These are phyloP conservation scores for Orientallactaga bullata DNA, from an alignment of 2,113 vertebrate species.

Conservation along the genomic window DNA sequence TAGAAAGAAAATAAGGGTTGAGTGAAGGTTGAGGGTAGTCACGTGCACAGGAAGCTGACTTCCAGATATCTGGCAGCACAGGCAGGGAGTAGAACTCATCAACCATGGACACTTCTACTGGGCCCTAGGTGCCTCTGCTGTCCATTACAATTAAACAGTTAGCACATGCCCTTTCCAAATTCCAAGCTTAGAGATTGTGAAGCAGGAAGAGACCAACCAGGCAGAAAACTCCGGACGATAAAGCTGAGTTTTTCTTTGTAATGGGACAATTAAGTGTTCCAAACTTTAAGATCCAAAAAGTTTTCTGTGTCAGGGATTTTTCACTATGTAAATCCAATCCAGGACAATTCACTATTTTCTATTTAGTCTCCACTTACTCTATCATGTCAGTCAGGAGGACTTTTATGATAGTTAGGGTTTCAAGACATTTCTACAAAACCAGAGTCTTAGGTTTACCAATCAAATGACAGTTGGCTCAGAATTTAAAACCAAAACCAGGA, in stretches of 20 bases:
- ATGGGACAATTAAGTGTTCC: background rate
- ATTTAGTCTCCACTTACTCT: background rate
- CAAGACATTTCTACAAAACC: background rate
- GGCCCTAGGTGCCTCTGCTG: background rate
- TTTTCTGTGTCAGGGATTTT: background rate
- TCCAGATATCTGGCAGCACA: background rate
- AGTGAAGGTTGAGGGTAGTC: background rate
- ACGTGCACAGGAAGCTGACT: background rate
- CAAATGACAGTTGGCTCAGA: background rate
- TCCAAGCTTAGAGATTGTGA: background rate
- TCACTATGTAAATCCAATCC: background rate
- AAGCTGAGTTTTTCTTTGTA: background rate
- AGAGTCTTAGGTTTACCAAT: constrained; percentile 2
- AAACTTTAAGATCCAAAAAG: constrained; percentile 2
- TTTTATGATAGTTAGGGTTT: background rate
- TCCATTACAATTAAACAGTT: background rate
- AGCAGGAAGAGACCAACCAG: background rate
- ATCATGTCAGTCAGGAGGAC: background rate
- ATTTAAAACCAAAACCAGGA: background rate
- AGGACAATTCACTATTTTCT: background rate
- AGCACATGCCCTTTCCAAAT: background rate
- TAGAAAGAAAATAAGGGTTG: background rate
- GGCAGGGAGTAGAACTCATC: background rate
- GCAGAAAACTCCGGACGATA: constrained; percentile 27
- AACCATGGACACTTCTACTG: background rate